Evolutionary conservation across 2,888 invertebrate genomes (phyloP), one percentile per base, ranked within the genome.

Genomic region (Torymus aiolomorphi): DNA sequence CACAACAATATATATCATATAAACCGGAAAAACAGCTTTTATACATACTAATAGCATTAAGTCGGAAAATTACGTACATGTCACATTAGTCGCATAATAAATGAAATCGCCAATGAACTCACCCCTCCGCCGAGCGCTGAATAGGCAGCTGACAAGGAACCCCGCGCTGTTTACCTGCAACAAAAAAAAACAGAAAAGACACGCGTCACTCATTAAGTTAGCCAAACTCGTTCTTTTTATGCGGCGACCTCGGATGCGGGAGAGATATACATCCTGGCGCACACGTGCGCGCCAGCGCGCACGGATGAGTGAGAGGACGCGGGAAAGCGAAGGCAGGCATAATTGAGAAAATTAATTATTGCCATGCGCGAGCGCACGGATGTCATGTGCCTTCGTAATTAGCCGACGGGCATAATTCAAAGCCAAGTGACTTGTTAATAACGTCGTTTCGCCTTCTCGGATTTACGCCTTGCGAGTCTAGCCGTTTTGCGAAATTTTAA

Each of bases 301-400:
- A 8, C 42, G 63, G 62, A 65, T 51, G 54, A 72, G 73, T 24
- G 80, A 66, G 80, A 76, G 82, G 77, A 79, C 56, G 84, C 82
- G 84, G 82, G 80, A 78, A 76, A 78, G 80, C 82, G 83, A 85
- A 85, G 83, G 85, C 84, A 84, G 84, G 74, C 84, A 85, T 88
- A 88, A 89, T 89, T 87, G 87, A 84, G 87, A 87, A 88, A 89
- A 90, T 89, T 88, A 90, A 90, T 90, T 89, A 89, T 89, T 87
- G 86, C 86, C 88, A 84, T 86, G 87, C 69, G 70, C 72, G 71
- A 85, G 87, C 69, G 70, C 72, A 67, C 42, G 72, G 88, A 88
- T 88, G 88, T 88, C 88, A 88, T 87, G 86, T 85, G 86, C 86
- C 87, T 86, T 86, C 84, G 86, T 89, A 88, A 90, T 89, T 89